phyloP scores from a whole-genome alignment of 2,113 vertebrate genomes.

The Amblyornis subalaris region DNA sequence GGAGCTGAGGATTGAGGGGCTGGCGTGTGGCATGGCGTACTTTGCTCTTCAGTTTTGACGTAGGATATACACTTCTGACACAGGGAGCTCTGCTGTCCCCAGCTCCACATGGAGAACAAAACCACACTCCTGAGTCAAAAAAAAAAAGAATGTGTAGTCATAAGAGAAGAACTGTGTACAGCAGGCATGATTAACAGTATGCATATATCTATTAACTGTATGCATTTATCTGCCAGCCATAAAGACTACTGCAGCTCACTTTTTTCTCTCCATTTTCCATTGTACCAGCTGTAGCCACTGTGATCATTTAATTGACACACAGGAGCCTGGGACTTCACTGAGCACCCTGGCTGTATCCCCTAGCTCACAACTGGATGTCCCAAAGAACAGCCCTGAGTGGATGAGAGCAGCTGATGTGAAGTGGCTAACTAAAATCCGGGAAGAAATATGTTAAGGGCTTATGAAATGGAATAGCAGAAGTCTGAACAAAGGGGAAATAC shows the following conservation, averaged over 20 bases:
- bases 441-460: neutral
- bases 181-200: neutral
- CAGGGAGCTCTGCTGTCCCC: neutral
- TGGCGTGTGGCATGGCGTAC: neutral
- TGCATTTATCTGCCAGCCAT: neutral
- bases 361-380: neutral
- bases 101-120: neutral
- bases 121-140: fast-evolving
- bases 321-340: neutral
- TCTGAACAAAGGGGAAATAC: neutral
- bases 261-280: neutral
- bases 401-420: neutral
- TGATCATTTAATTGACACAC: neutral
- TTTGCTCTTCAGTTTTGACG: neutral
- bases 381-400: neutral
- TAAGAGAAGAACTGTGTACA: neutral
- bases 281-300: neutral
- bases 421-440: neutral
- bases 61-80: neutral
- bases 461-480: neutral
- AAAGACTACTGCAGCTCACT: neutral
- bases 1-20: neutral
- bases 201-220: neutral
- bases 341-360: neutral
- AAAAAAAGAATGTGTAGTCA: neutral